phyloP scores from a whole-genome alignment of 2,888 invertebrate genomes.

The Drosophila yooni region DNA sequence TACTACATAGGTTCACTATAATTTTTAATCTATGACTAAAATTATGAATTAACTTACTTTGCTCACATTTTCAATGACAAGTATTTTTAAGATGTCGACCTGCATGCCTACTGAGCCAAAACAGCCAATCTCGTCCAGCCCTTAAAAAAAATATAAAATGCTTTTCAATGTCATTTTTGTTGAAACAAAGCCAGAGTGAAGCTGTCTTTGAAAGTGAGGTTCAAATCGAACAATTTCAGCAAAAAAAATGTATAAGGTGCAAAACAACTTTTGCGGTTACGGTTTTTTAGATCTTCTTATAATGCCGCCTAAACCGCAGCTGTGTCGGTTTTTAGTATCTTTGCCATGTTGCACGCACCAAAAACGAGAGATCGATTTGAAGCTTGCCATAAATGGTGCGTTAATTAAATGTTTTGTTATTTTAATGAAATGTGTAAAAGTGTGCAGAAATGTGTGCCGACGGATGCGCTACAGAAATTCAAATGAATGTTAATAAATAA shows the following conservation, averaged over 20 bases:
- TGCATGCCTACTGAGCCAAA: conserved; percentile 32
- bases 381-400: conserved; percentile 61
- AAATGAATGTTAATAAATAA: not conserved
- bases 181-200: conserved; percentile 37
- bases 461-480: conserved; percentile 13
- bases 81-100: conserved; percentile 29
- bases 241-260: conserved; percentile 44
- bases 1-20: not conserved
- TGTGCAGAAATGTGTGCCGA: not conserved
- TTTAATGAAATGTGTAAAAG: conserved; percentile 39
- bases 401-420: conserved; percentile 65
- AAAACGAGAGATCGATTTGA: conserved; percentile 33
- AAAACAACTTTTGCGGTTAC: conserved; percentile 68
- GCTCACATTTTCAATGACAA: conserved; percentile 35
- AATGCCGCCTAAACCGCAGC: conserved; percentile 62
- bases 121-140: conserved; percentile 21
- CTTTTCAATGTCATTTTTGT: conserved; percentile 68
- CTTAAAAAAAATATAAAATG: conserved; percentile 18
- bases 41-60: not conserved
- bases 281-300: conserved; percentile 27
- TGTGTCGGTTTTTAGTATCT: conserved; percentile 33
- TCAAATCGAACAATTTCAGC: conserved; percentile 33
- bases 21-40: not conserved
- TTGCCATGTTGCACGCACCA: conserved; percentile 61
- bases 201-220: conserved; percentile 41